These are phyloP conservation scores for Tuberolachnus salignus DNA, from an alignment of 2,888 invertebrate species.

Conservation along the genomic window DNA sequence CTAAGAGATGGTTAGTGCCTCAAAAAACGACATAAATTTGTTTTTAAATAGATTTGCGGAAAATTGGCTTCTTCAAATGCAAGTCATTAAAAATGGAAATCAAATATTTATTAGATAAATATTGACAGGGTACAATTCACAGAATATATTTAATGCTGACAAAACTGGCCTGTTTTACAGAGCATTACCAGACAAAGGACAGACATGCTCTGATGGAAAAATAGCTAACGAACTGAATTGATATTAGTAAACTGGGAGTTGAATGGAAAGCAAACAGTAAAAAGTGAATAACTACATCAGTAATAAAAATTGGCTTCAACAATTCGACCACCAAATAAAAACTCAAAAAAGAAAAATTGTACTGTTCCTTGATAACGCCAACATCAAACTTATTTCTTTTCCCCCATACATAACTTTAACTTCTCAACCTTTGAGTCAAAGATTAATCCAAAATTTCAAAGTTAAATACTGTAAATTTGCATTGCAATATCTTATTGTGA, in stretches of 20 bases:
- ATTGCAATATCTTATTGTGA: not conserved
- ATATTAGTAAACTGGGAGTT: too few relatives aligned
- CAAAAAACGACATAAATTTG: not conserved
- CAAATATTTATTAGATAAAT: not conserved
- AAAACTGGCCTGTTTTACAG: too few relatives aligned
- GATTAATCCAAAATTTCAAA: conserved; percentile 5
- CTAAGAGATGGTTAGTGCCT: conserved; percentile 8
- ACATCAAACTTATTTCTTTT: too few relatives aligned
- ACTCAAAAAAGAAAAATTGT: too few relatives aligned
- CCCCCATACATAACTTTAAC: not conserved
- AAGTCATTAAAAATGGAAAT: not conserved
- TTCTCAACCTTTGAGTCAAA: conserved; percentile 7
- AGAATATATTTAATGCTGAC: not conserved
- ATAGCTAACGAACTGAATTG: too few relatives aligned
- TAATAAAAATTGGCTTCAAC: too few relatives aligned
- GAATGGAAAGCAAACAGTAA: too few relatives aligned
- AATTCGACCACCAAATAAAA: too few relatives aligned
- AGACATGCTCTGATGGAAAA: too few relatives aligned
- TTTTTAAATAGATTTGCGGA: conserved; percentile 6
- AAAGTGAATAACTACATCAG: too few relatives aligned
- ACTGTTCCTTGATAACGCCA: too few relatives aligned
- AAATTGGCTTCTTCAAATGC: not conserved
- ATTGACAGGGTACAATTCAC: not conserved
- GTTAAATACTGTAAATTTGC: not conserved
- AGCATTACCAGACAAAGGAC: too few relatives aligned